Percentiles rank a stretch among this genome's conserved stretches.
Evolutionary conservation across 2,113 vertebrate species (phyloP).

Genomic region (Eonycteris spelaea): DNA sequence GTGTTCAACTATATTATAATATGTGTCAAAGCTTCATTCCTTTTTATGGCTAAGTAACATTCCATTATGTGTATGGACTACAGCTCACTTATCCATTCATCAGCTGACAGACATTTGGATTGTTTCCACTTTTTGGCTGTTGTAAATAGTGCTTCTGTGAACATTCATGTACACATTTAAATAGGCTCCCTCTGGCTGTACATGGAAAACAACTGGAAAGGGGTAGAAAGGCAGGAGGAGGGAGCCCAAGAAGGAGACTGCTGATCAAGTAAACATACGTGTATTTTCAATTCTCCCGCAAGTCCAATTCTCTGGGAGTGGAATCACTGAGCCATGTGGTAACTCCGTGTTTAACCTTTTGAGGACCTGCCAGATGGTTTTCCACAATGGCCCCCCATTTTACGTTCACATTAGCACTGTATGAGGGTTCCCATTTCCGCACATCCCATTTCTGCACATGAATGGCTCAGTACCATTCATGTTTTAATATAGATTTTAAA

Average conservation of each 20-base stretch:
- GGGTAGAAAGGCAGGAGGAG: neutral
- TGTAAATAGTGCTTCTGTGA: neutral
- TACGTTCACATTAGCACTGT: neutral
- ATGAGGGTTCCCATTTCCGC: neutral
- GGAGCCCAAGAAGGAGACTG: too few relatives aligned
- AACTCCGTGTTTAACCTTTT: neutral
- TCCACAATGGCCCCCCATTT: neutral
- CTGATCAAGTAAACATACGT: too few relatives aligned
- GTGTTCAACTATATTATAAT: too few relatives aligned
- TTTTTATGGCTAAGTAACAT: neutral
- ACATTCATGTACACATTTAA: neutral
- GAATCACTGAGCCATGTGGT: neutral
- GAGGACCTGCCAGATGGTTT: neutral
- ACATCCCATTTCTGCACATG: neutral
- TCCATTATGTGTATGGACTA: neutral
- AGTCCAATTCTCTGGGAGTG: neutral
- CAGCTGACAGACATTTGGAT: neutral
- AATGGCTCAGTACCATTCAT: neutral
- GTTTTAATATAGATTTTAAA: neutral
- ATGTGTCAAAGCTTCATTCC: neutral
- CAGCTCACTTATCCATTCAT: neutral
- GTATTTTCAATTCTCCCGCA: neutral
- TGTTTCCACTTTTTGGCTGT: neutral
- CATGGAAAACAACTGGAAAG: neutral
- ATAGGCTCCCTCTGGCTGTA: neutral